phyloP scores from a whole-genome alignment of 1,140 invertebrate species.

The Druon quercuslanigerum region DNA sequence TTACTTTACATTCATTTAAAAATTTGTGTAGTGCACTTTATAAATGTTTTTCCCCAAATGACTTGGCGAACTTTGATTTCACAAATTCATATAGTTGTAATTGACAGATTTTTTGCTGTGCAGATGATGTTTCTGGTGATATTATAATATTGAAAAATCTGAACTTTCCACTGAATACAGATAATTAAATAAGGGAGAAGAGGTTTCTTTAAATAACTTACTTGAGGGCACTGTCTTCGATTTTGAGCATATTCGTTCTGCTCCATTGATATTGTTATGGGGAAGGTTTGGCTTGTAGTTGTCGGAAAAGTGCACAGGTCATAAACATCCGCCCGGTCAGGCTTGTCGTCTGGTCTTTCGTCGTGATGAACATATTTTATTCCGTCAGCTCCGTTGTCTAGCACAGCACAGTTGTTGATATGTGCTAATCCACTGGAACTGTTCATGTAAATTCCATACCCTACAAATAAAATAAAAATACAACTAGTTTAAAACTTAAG shows the following conservation, averaged over 20 bases:
- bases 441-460: slow-evolving; percentile 93
- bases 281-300: slow-evolving; percentile 88
- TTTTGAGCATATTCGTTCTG: slow-evolving; percentile 83
- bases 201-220: slow-evolving; percentile 46
- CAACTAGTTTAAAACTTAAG: too few relatives aligned
- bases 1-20: too few relatives aligned
- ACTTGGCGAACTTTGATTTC: too few relatives aligned
- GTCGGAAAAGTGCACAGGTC: slow-evolving; percentile 90
- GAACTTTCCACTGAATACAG: slow-evolving; percentile 35
- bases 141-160: neutral
- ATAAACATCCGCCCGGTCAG: slow-evolving; percentile 83
- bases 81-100: too few relatives aligned
- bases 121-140: too few relatives aligned
- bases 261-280: slow-evolving; percentile 85
- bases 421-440: slow-evolving; percentile 86
- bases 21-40: too few relatives aligned
- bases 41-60: too few relatives aligned
- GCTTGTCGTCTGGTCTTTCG: slow-evolving; percentile 81
- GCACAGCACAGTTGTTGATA: slow-evolving; percentile 83
- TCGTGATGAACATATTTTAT: slow-evolving; percentile 90
- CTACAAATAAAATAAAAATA: slow-evolving; percentile 66
- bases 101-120: too few relatives aligned
- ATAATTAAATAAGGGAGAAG: neutral
- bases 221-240: slow-evolving; percentile 83
- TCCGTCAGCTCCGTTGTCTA: slow-evolving; percentile 90